Conservation (phyloP, 1,140 invertebrate species). For the Drosophila serrata region DNA sequence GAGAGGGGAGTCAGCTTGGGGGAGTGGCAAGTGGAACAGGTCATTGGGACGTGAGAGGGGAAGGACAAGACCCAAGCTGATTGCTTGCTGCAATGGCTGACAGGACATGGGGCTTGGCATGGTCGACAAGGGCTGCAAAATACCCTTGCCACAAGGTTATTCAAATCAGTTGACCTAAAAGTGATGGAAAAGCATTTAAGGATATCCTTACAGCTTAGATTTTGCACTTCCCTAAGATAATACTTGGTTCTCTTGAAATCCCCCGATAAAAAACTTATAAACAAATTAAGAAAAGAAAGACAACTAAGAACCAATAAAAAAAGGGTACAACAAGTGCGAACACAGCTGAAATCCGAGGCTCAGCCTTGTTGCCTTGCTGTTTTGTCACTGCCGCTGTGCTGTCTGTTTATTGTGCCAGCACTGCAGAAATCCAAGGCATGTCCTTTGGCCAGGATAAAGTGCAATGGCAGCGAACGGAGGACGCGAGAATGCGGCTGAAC, state of each 20-base stretch:
- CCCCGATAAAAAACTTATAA: not conserved
- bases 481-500: constrained; percentile 26
- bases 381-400: constrained; percentile 59
- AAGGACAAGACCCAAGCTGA: constrained; percentile 72
- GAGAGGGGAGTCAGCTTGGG: not conserved
- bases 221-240: too few species aligned
- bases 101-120: constrained; percentile 60
- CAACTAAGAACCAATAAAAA: not conserved
- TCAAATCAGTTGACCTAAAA: not conserved
- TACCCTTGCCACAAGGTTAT: constrained; percentile 39
- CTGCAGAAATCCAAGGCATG: constrained; percentile 68
- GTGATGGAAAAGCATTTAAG: not conserved
- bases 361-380: constrained; percentile 48
- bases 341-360: not conserved
- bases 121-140: constrained; percentile 5
- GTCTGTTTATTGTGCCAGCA: constrained; percentile 73
- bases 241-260: rapidly evolving
- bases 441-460: constrained; percentile 65
- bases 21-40: constrained; percentile 1
- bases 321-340: not conserved
- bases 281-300: too few species aligned
- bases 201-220: too few species aligned
- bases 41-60: not conserved
- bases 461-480: constrained; percentile 35
- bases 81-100: constrained; percentile 72